phyloP scores from a whole-genome alignment of 2,888 invertebrate genomes.

The Hipparchia semele region DNA sequence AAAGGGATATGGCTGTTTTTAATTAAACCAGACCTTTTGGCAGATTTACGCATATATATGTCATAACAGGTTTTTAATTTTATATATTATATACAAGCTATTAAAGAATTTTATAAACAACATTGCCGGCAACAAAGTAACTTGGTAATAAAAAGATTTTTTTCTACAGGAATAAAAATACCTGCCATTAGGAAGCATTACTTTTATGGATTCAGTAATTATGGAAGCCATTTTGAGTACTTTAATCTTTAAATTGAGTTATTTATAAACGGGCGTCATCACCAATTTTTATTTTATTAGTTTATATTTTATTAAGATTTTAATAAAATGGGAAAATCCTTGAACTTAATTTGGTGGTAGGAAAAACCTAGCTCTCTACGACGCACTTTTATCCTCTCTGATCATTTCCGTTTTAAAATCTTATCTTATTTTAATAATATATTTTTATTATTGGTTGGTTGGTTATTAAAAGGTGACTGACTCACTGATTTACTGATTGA shows the following conservation, averaged over 20 bases:
- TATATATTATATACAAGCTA: background rate
- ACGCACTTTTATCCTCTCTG: too few relatives aligned
- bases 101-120: background rate
- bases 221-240: conserved; percentile 11
- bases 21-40: too few relatives aligned
- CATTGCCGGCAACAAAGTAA: background rate
- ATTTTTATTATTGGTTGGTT: too few relatives aligned
- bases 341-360: background rate
- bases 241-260: conserved; percentile 10
- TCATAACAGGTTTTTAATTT: background rate
- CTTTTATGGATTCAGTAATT: conserved; percentile 14
- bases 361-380: too few relatives aligned
- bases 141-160: background rate
- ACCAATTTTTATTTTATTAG: background rate
- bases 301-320: background rate
- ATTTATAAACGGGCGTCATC: background rate
- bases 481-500: too few relatives aligned
- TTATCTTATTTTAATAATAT: too few relatives aligned
- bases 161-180: conserved; percentile 1
- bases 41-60: too few relatives aligned
- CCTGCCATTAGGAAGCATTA: conserved; percentile 5
- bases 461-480: too few relatives aligned
- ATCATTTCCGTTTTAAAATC: too few relatives aligned
- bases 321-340: background rate
- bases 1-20: too few relatives aligned